Evolutionary conservation across 2,797 vertebrate species (phyloP).

Genomic region (Lithobates pipiens): DNA sequence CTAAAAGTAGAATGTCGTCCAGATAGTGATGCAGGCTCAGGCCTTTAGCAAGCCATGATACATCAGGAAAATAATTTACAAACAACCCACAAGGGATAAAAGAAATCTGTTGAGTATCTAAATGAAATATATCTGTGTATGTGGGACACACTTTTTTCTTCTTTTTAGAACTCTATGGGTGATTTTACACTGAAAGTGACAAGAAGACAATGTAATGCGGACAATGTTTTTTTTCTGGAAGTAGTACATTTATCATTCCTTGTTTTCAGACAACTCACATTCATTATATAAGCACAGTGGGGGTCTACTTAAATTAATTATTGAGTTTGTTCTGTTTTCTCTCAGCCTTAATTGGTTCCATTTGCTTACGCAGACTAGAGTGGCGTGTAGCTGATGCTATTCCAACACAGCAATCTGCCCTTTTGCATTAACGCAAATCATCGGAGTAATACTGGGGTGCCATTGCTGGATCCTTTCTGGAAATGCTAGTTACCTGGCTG

Average conservation of each 20-base stretch:
- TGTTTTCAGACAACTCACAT: background rate
- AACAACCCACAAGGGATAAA: too few species aligned
- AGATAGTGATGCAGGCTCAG: too few species aligned
- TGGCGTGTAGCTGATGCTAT: background rate
- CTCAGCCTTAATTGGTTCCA: background rate
- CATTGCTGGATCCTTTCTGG: background rate
- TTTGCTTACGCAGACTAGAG: background rate
- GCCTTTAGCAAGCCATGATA: too few species aligned
- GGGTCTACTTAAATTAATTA: background rate
- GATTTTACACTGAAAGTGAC: background rate
- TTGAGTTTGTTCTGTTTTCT: background rate
- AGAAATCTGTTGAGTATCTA: too few species aligned
- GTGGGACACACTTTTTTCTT: too few species aligned
- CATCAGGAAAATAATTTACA: too few species aligned
- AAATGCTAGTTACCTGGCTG: background rate
- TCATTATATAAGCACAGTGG: background rate
- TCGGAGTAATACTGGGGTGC: background rate
- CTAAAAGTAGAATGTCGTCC: too few species aligned
- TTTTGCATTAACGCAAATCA: background rate
- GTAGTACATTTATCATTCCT: background rate
- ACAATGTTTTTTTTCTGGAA: background rate
- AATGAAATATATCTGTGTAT: too few species aligned
- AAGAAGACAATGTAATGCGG: background rate
- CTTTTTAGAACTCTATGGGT: background rate
- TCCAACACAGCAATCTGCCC: too few species aligned